Percentiles rank a stretch among this genome's conserved stretches.
Conservation (phyloP, 2,888 invertebrate genomes). For the Oligia latruncula region DNA sequence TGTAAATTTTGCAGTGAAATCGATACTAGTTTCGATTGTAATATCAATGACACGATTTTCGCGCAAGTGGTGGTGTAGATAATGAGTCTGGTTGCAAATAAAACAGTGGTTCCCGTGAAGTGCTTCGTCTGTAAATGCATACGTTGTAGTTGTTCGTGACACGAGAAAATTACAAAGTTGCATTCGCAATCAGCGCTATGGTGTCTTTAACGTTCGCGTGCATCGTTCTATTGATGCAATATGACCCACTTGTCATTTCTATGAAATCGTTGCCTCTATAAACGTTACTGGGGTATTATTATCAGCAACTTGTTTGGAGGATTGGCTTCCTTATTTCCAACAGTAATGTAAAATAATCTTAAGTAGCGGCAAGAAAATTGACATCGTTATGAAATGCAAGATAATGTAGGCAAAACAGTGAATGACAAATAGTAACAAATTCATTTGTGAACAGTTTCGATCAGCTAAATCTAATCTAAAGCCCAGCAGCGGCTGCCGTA, state of each 20-base stretch:
- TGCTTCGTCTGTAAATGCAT: slow-evolving; percentile 66
- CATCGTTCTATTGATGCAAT: slow-evolving; percentile 86
- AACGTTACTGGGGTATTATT: slow-evolving; percentile 54
- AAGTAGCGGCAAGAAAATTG: slow-evolving; percentile 38
- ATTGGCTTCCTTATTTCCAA: slow-evolving; percentile 55
- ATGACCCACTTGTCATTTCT: slow-evolving; percentile 84
- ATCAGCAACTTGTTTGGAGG: slow-evolving; percentile 45
- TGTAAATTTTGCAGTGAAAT: slow-evolving; percentile 60
- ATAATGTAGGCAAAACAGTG: slow-evolving; percentile 55
- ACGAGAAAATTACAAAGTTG: slow-evolving; percentile 81
- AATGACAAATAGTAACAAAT: slow-evolving; percentile 68
- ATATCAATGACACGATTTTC: slow-evolving; percentile 65
- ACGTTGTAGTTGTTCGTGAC: slow-evolving; percentile 75
- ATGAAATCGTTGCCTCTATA: slow-evolving; percentile 76
- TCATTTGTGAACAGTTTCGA: slow-evolving; percentile 67
- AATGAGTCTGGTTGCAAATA: slow-evolving; percentile 65
- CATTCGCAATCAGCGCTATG: slow-evolving; percentile 81
- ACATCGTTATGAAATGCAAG: slow-evolving; percentile 46
- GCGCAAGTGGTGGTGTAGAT: slow-evolving; percentile 44
- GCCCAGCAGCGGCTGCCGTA: slow-evolving; percentile 78
- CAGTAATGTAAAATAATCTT: slow-evolving; percentile 32
- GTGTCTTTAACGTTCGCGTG: slow-evolving; percentile 83
- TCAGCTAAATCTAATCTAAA: slow-evolving; percentile 74
- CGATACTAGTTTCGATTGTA: slow-evolving; percentile 64
- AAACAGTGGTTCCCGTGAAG: slow-evolving; percentile 62